Percentiles rank a stretch among this genome's conserved stretches.
These are phyloP conservation scores for Elachura formosa DNA, from an alignment of 2,113 vertebrate species.

Conservation along the genomic window DNA sequence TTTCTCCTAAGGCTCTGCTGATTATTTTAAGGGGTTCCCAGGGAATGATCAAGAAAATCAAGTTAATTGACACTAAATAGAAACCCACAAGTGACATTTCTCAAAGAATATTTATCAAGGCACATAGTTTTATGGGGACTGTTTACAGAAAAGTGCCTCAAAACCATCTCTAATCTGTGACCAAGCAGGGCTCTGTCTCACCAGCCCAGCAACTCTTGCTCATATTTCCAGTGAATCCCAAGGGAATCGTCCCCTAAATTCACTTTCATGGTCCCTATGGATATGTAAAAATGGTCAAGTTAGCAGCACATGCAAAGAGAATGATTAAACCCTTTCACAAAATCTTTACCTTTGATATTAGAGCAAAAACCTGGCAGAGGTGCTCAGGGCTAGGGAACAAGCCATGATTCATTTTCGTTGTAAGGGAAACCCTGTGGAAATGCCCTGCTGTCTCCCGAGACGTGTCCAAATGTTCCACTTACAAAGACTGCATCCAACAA, in stretches of 20 bases:
- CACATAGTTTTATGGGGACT: neutral
- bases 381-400: neutral
- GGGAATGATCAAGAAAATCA: neutral
- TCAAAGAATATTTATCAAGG: neutral
- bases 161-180: neutral
- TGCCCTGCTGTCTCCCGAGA: neutral
- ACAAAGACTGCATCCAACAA: neutral
- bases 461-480: neutral
- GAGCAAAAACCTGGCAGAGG: neutral
- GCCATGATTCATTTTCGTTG: neutral
- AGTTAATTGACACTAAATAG: neutral
- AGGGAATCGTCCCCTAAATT: neutral
- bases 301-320: neutral
- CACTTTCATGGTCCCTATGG: neutral
- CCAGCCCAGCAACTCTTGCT: neutral
- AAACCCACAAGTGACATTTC: neutral
- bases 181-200: neutral
- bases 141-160: neutral
- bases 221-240: neutral
- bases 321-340: neutral
- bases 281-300: neutral
- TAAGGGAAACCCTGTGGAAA: neutral
- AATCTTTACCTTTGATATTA: neutral
- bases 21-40: neutral
- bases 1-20: neutral